These are phyloP conservation scores for Hassar affinis DNA, from an alignment of 2,113 vertebrate species.

Conservation along the genomic window DNA sequence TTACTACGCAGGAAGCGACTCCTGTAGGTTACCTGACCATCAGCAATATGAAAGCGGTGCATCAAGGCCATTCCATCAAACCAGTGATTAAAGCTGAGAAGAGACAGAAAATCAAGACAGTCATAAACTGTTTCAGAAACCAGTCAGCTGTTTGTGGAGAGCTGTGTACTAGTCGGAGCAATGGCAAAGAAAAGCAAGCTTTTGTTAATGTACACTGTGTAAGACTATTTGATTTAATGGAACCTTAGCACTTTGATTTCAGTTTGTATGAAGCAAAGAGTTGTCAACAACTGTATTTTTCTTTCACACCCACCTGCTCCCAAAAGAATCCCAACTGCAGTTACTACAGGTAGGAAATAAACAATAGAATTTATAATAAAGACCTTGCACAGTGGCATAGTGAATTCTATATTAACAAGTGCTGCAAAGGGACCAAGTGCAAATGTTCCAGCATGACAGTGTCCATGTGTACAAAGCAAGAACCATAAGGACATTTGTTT, in stretches of 20 bases:
- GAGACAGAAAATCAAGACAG: background rate
- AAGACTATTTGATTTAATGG: background rate
- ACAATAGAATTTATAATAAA: background rate
- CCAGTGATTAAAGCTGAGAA: slow-evolving; percentile 86
- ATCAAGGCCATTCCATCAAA: slow-evolving; percentile 95
- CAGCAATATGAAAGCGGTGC: slow-evolving; percentile 83
- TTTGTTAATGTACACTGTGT: background rate
- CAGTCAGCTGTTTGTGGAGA: background rate
- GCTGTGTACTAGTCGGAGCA: background rate
- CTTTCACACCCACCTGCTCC: background rate
- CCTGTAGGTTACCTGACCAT: slow-evolving; percentile 80
- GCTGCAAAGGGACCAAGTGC: background rate
- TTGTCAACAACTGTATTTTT: no score
- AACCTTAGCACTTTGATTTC: background rate
- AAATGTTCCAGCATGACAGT: background rate
- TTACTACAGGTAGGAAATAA: background rate
- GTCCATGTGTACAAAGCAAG: background rate
- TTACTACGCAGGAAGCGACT: slow-evolving; percentile 87
- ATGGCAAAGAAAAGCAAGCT: background rate
- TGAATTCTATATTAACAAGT: background rate
- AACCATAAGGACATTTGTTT: background rate
- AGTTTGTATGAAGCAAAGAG: background rate
- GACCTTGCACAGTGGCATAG: background rate
- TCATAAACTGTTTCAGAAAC: background rate
- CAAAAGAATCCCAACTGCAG: background rate